Base-by-base conservation (phyloP, 2,113 vertebrate genomes). In the Pristiophorus japonicus region DNA sequence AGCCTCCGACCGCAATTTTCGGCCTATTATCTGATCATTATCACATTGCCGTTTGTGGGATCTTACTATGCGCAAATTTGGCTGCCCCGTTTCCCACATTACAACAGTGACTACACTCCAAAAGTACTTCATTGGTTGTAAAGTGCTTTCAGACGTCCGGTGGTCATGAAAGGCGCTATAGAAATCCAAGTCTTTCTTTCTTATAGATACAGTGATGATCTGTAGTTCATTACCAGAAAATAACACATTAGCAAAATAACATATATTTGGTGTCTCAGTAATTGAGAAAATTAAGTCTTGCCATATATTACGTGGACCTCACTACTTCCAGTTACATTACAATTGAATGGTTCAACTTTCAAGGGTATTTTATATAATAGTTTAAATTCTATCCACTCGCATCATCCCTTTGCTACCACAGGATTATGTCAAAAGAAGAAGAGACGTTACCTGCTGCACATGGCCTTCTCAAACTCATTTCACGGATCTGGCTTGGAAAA, bases 401-500 rank as follows among this genome's bases (percentile, higher is more conserved):
- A 62, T 67, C 65, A 73, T 94, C 27, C 30, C 51, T 34, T 94
- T 47, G 27, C 34, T 24, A 93, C 4, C 55, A 10, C 20, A 45
- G 65, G 11, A 94, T 70, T 30, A n/a, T n/a, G 45, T 51, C 14
- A 94, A 94, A 65, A 94, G 22, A 67, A 66, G 27, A 88, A 27
- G 1, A 88, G 42, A 70, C 24, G 51, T 92, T 94, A 94, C 93
- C 93, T 94, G 65, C 45, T 70, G 63, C 93, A 94, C 22, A 34
- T 2, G 93, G 85, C 96, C 62, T 95, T 95, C 92, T 65, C 78
- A 8, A 95, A 95, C 91, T 96, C 96, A 51, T 95, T 67, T 95
- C 95, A 96, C 95, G 92, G 96, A 34, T 95, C 95, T 95, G 96
- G 96, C n/a, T n/a, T 70, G 65, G 96, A 94, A 87, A 63, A 51